Percentiles rank a stretch among this genome's conserved stretches.
These are phyloP conservation scores for Chesias legatella DNA, from an alignment of 2,888 invertebrate genomes.

Conservation along the genomic window DNA sequence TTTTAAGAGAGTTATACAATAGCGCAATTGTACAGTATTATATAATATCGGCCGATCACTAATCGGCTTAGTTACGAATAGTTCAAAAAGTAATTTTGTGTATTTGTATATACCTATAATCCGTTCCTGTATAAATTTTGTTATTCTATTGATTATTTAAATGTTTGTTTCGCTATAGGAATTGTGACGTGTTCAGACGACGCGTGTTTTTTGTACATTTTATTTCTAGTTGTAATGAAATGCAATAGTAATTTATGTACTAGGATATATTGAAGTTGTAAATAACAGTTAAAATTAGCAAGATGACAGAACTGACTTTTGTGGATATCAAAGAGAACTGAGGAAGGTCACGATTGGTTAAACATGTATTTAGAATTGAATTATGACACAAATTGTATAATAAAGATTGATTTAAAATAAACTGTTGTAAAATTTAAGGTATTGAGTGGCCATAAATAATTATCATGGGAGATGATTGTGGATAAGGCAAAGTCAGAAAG, in stretches of 20 bases:
- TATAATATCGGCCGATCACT: conserved; percentile 70
- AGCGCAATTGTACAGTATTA: conserved; percentile 81
- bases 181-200: conserved; percentile 74
- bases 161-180: conserved; percentile 53
- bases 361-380: conserved; percentile 31
- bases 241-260: conserved; percentile 80
- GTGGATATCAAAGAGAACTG: conserved; percentile 44
- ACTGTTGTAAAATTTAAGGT: conserved; percentile 67
- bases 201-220: conserved; percentile 64
- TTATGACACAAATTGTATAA: conserved; percentile 44
- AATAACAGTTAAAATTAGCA: conserved; percentile 63
- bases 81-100: conserved; percentile 64
- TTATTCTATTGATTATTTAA: conserved; percentile 47
- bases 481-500: conserved; percentile 27
- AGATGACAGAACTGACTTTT: conserved; percentile 39
- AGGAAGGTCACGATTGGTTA: conserved; percentile 53
- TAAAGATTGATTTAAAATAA: conserved; percentile 55
- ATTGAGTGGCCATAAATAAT: conserved; percentile 72
- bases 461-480: conserved; percentile 48
- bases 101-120: conserved; percentile 74
- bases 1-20: conserved; percentile 70
- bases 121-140: conserved; percentile 73
- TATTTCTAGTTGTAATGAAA: conserved; percentile 72
- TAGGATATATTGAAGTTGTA: conserved; percentile 71
- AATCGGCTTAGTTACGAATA: conserved; percentile 66